phyloP scores from a whole-genome alignment of 2,797 vertebrate genomes.

The Odontamblyopus rebecca region DNA sequence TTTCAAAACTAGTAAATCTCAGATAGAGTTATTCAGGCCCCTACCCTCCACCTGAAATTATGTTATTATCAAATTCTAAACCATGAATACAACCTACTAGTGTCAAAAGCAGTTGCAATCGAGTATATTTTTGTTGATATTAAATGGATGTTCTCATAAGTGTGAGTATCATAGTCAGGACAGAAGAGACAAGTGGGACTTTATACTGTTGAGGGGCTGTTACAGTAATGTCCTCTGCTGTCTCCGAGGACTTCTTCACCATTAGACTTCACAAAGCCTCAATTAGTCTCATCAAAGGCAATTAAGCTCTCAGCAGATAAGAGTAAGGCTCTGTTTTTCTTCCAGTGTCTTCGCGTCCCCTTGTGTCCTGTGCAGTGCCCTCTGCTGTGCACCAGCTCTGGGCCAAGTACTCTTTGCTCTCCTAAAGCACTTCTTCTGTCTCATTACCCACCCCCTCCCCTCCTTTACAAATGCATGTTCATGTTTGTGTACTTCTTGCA shows the following conservation, averaged over 20 bases:
- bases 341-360: constrained; percentile 68
- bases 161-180: constrained; percentile 24
- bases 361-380: constrained; percentile 64
- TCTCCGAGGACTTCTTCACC: constrained; percentile 73
- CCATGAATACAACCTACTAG: too few species aligned
- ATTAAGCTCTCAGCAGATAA: constrained; percentile 80
- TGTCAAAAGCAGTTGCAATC: too few species aligned
- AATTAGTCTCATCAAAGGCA: constrained; percentile 79
- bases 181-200: constrained; percentile 52
- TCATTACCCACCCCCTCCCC: constrained; percentile 36
- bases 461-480: constrained; percentile 66
- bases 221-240: constrained; percentile 69
- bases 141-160: neutral
- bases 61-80: too few species aligned
- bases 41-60: too few species aligned
- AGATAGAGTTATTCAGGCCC: too few species aligned
- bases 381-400: constrained; percentile 68
- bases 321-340: constrained; percentile 70
- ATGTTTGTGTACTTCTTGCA: constrained; percentile 69
- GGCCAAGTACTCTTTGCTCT: constrained; percentile 43
- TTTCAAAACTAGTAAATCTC: too few species aligned
- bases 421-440: constrained; percentile 41
- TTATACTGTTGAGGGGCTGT: constrained; percentile 65
- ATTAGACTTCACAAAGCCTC: constrained; percentile 80
- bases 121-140: neutral